Conservation (phyloP, 2,797 vertebrate species). For the Hydrocynus forskahlii region DNA sequence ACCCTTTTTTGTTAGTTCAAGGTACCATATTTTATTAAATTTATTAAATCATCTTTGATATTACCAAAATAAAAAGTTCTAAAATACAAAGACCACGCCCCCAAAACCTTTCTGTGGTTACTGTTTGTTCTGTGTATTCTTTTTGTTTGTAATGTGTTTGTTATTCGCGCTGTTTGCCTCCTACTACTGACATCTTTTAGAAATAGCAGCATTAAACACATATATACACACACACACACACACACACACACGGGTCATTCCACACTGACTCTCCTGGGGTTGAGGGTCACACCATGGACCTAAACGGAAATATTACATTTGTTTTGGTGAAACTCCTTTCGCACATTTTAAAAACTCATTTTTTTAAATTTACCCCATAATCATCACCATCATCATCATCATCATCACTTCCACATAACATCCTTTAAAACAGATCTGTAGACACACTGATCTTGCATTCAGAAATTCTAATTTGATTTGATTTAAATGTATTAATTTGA, state of each 20-base stretch:
- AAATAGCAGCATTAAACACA: conserved; percentile 62
- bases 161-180: conserved; percentile 67
- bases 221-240: conserved; percentile 38
- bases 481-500: no score
- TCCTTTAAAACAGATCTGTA: no score
- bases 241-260: not conserved
- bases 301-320: not conserved
- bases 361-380: no score
- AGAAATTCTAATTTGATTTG: no score
- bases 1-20: conserved; percentile 69
- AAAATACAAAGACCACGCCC: conserved; percentile 79
- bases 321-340: no score
- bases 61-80: conserved; percentile 84
- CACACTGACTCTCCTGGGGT: not conserved
- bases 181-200: conserved; percentile 76
- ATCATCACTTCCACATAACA: no score
- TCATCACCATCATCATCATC: no score
- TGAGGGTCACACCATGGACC: not conserved
- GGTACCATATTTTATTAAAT: conserved; percentile 82
- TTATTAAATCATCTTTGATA: conserved; percentile 75
- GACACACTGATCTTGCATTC: no score
- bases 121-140: conserved; percentile 35
- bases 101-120: conserved; percentile 66
- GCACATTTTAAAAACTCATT: no score
- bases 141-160: conserved; percentile 25